Evolutionary conservation across 2,113 vertebrate genomes (phyloP).

Genomic region (Gila orcuttii): DNA sequence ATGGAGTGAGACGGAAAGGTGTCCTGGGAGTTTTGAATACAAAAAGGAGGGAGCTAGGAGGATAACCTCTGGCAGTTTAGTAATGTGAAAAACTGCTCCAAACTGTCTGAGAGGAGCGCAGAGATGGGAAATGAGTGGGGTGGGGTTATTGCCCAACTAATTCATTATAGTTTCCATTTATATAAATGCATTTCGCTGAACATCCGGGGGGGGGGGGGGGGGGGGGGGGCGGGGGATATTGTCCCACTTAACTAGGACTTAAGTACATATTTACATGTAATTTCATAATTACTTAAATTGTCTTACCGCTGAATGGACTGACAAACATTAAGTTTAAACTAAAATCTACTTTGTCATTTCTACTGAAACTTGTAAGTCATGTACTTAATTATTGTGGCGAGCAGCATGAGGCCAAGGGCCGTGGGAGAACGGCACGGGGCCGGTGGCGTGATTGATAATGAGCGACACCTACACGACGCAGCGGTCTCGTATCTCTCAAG

Average conservation of each 20-base stretch:
- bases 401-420: too few species aligned
- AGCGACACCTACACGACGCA: too few species aligned
- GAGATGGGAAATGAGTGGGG: neutral
- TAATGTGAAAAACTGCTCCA: conserved; percentile 18
- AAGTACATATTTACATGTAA: neutral
- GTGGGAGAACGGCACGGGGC: too few species aligned
- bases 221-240: neutral
- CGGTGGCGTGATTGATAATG: too few species aligned
- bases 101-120: conserved; percentile 34
- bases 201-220: neutral
- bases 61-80: conserved; percentile 28
- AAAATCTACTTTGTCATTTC: neutral
- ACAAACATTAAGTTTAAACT: neutral
- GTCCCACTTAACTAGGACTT: neutral
- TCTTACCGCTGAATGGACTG: neutral
- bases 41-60: conserved; percentile 14
- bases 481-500: too few species aligned
- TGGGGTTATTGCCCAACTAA: neutral
- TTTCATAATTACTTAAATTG: neutral
- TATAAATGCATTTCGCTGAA: neutral
- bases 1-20: conserved; percentile 69
- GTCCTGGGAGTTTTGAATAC: conserved; percentile 52
- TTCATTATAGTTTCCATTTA: neutral
- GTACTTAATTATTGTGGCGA: neutral
- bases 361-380: neutral